These are phyloP conservation scores for Hyperoplus immaculatus DNA, from an alignment of 2,797 vertebrate genomes.

Conservation along the genomic window DNA sequence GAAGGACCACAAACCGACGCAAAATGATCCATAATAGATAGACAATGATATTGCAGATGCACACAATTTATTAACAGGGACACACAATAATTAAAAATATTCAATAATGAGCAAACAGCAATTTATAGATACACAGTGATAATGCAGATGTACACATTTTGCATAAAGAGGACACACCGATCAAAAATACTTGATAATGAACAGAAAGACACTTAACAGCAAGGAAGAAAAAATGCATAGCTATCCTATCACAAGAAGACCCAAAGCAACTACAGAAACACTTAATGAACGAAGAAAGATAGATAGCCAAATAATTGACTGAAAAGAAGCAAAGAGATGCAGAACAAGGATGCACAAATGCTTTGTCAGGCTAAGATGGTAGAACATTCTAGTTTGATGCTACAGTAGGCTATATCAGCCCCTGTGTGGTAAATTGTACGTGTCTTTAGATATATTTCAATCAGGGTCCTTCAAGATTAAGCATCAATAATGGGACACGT, in stretches of 20 bases:
- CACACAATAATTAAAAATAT: rapidly evolving
- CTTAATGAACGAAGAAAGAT: neutral
- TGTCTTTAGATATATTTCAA: too few relatives aligned
- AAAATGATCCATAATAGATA: neutral
- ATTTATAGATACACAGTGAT: too few relatives aligned
- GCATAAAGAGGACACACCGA: too few relatives aligned
- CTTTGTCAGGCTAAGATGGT: neutral
- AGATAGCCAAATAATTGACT: neutral
- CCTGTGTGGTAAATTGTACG: neutral
- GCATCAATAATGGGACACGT: too few relatives aligned
- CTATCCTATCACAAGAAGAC: rapidly evolving
- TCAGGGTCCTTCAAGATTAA: too few relatives aligned
- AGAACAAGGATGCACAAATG: too few relatives aligned
- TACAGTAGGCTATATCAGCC: too few relatives aligned
- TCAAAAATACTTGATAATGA: neutral
- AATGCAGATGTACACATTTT: too few relatives aligned
- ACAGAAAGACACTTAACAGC: neutral
- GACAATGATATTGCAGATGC: neutral
- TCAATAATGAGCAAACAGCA: rapidly evolving
- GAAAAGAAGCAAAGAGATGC: too few relatives aligned
- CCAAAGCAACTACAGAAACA: neutral
- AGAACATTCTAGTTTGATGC: neutral
- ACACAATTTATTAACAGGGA: neutral
- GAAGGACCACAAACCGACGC: rapidly evolving
- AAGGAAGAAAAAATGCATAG: rapidly evolving